These are phyloP conservation scores for Temnothorax curvispinosus DNA, from an alignment of 1,140 invertebrate genomes.

Conservation along the genomic window DNA sequence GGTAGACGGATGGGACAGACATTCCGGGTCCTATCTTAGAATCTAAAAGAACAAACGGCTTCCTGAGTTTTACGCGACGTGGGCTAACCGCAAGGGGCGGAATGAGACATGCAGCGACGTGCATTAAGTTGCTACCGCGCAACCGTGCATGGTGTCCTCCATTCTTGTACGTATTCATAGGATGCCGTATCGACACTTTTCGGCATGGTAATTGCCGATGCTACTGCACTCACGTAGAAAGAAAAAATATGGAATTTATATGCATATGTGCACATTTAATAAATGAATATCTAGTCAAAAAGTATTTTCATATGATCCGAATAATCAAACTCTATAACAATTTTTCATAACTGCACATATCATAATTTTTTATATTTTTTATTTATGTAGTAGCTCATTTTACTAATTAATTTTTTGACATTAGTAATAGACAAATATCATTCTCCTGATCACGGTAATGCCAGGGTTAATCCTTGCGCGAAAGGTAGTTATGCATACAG, in stretches of 20 bases:
- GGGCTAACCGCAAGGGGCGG: slow-evolving; percentile 53
- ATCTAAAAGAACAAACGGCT: slow-evolving; percentile 74
- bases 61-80: slow-evolving; percentile 71
- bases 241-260: neutral
- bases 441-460: neutral
- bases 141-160: neutral
- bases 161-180: slow-evolving; percentile 62
- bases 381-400: neutral
- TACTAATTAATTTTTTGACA: neutral
- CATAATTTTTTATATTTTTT: neutral
- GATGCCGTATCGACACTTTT: slow-evolving; percentile 43
- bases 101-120: slow-evolving; percentile 42
- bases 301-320: neutral
- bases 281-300: neutral
- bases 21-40: slow-evolving; percentile 57
- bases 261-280: neutral
- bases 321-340: neutral
- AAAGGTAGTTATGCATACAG: neutral
- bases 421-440: neutral
- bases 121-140: slow-evolving; percentile 53
- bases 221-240: neutral
- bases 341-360: neutral
- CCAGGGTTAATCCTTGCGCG: neutral
- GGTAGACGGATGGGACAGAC: neutral
- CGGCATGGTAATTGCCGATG: neutral